A percentile compares a stretch with the other conserved stretches of the same genome.
Conservation (phyloP, 2,888 invertebrate species). For the Heterodera filipjevi region DNA sequence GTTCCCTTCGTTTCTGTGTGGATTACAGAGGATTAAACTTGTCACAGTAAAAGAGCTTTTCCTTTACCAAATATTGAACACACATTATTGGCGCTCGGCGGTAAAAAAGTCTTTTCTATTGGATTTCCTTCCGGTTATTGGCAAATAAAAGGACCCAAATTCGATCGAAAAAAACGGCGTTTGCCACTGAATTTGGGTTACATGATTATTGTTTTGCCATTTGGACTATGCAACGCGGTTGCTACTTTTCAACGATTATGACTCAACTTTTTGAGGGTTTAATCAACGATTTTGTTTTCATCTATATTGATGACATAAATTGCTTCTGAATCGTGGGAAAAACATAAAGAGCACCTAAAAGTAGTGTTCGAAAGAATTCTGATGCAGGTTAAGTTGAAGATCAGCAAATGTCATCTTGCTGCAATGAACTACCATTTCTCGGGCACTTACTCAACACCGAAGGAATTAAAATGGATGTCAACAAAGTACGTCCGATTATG, state of each 20-base stretch:
- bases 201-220: too few relatives aligned
- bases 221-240: too few relatives aligned
- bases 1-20: constrained; percentile 49
- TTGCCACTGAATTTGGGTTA: too few relatives aligned
- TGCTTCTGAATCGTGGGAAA: too few relatives aligned
- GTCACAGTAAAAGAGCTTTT: constrained; percentile 24
- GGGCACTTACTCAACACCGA: too few relatives aligned
- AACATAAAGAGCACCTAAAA: too few relatives aligned
- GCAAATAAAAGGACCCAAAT: constrained; percentile 42
- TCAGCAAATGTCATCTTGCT: constrained; percentile 32
- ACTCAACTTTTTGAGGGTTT: too few relatives aligned
- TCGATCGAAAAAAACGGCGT: constrained; percentile 44
- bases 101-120: constrained; percentile 41
- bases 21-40: constrained; percentile 49
- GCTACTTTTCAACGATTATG: too few relatives aligned
- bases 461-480: constrained; percentile 28
- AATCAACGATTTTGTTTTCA: too few relatives aligned
- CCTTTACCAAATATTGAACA: constrained; percentile 47
- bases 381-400: constrained; percentile 33
- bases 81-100: constrained; percentile 37
- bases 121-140: constrained; percentile 51
- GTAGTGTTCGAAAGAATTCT: too few relatives aligned
- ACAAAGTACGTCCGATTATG: constrained; percentile 27
- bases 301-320: too few relatives aligned
- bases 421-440: constrained; percentile 14